Evolutionary conservation across 2,888 invertebrate genomes (phyloP).

Genomic region (Plutella xylostella): DNA sequence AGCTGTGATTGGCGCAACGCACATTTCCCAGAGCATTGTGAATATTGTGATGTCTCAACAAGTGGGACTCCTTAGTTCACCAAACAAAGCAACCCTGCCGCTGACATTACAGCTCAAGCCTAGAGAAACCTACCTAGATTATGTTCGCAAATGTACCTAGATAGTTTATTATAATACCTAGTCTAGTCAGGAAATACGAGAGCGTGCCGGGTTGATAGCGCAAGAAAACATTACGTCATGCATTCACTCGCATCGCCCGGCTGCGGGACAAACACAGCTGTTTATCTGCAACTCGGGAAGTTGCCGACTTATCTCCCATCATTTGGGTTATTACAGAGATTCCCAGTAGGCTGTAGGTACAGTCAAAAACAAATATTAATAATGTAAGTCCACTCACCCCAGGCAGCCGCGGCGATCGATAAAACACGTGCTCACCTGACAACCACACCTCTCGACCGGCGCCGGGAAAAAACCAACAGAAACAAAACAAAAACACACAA

Average conservation of each 20-base stretch:
- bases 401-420: constrained; percentile 36
- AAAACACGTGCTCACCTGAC: constrained; percentile 36
- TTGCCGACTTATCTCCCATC: constrained; percentile 29
- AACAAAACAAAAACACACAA: constrained; percentile 28
- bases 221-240: constrained; percentile 15
- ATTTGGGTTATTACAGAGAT: too few species aligned
- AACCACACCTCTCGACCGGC: constrained; percentile 31
- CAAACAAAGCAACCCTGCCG: too few species aligned
- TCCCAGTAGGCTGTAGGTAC: not conserved
- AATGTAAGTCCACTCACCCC: constrained; percentile 29
- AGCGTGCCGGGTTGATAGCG: too few species aligned
- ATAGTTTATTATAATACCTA: too few species aligned
- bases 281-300: constrained; percentile 33
- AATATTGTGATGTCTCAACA: too few species aligned
- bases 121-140: too few species aligned
- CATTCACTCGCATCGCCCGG: constrained; percentile 4
- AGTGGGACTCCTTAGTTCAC: too few species aligned
- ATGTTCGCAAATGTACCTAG: too few species aligned
- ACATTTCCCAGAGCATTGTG: too few species aligned
- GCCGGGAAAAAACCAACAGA: constrained; percentile 26
- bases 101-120: too few species aligned
- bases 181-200: too few species aligned
- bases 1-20: too few species aligned
- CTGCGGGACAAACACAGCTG: constrained; percentile 27
- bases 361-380: not conserved